phyloP scores from a whole-genome alignment of 2,888 invertebrate genomes.

The Tenodera sinensis region DNA sequence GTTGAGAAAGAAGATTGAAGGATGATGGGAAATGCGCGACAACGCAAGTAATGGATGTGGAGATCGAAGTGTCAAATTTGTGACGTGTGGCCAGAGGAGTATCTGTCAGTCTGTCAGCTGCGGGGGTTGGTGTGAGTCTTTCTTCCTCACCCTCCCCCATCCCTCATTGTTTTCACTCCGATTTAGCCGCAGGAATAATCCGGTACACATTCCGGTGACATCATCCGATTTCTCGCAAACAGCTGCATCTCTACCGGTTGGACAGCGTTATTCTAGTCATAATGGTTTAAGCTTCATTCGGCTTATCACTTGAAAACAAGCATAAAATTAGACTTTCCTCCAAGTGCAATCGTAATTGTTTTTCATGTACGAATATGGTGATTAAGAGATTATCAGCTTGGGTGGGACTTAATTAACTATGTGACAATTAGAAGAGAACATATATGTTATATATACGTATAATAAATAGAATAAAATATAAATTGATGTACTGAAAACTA shows the following conservation, averaged over 20 bases:
- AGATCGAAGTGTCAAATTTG: background rate
- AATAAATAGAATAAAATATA: too few species aligned
- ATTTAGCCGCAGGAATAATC: background rate
- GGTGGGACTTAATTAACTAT: too few species aligned
- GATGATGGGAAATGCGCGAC: background rate
- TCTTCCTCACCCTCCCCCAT: background rate
- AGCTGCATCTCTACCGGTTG: background rate
- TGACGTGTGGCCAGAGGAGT: background rate
- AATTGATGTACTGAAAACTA: too few species aligned
- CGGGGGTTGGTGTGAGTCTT: background rate
- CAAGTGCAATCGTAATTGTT: background rate
- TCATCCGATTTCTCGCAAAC: background rate
- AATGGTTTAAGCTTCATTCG: too few species aligned
- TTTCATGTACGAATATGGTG: background rate
- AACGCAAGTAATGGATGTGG: background rate
- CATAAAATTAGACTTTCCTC: too few species aligned
- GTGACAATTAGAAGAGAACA: too few species aligned
- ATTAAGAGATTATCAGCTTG: too few species aligned
- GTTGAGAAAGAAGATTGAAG: background rate
- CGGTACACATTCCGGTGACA: background rate
- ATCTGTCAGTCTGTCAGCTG: background rate
- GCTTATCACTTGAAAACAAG: too few species aligned
- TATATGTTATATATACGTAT: too few species aligned
- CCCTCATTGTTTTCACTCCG: conserved; percentile 4
- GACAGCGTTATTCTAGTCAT: background rate